phyloP scores from a whole-genome alignment of 2,113 vertebrate species.

The Neodontobutis hainanensis region DNA sequence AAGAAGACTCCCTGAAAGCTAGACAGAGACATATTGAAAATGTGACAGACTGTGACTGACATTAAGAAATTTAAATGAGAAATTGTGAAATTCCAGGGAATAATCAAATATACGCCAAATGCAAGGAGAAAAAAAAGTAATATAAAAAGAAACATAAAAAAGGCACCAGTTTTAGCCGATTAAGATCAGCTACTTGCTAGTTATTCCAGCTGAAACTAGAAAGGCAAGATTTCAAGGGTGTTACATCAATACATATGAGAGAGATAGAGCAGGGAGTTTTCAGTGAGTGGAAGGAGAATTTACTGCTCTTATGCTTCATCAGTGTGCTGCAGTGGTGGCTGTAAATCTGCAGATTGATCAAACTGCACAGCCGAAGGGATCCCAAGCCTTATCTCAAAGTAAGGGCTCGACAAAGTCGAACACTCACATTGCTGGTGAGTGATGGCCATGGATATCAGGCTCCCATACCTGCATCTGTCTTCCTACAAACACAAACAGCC shows the following conservation, averaged over 20 bases:
- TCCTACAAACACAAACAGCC: slow-evolving; percentile 27
- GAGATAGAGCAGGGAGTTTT: slow-evolving; percentile 48
- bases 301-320: slow-evolving; percentile 71
- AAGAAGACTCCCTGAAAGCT: slow-evolving; percentile 25
- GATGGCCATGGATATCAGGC: slow-evolving; percentile 54
- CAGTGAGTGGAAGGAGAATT: slow-evolving; percentile 65
- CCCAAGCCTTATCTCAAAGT: slow-evolving; percentile 70
- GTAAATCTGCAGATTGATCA: slow-evolving; percentile 77
- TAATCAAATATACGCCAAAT: slow-evolving; percentile 40
- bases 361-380: slow-evolving; percentile 63
- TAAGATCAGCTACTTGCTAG: slow-evolving; percentile 54
- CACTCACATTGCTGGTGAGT: slow-evolving; percentile 53
- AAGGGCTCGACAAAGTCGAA: slow-evolving; percentile 66
- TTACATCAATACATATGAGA: slow-evolving; percentile 64
- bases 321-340: slow-evolving; percentile 62
- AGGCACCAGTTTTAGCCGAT: slow-evolving; percentile 37
- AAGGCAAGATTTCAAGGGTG: slow-evolving; percentile 67
- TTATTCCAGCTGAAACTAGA: slow-evolving; percentile 50
- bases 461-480: slow-evolving; percentile 32
- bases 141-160: slow-evolving; percentile 46
- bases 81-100: slow-evolving; percentile 42
- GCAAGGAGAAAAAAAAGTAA: slow-evolving; percentile 15
- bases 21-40: slow-evolving; percentile 34
- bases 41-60: slow-evolving; percentile 49
- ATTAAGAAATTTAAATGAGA: slow-evolving; percentile 58